These are phyloP conservation scores for Semnornis frantzii DNA, from an alignment of 2,113 vertebrate species.

Conservation along the genomic window DNA sequence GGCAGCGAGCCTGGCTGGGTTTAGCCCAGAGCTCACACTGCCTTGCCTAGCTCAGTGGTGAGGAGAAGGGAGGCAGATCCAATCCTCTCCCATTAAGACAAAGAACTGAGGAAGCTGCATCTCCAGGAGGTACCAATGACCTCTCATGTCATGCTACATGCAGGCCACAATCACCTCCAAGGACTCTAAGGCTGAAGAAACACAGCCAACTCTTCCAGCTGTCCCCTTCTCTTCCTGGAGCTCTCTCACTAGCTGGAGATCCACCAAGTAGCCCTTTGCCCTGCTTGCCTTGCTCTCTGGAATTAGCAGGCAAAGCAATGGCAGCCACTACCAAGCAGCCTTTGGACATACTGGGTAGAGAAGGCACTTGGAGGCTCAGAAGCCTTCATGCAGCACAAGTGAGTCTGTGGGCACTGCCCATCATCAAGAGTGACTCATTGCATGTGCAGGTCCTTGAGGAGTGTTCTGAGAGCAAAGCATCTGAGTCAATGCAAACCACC, in stretches of 20 bases:
- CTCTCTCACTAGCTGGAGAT: neutral
- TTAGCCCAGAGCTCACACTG: neutral
- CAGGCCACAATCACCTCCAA: neutral
- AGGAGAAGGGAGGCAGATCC: neutral
- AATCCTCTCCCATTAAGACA: neutral
- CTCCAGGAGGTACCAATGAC: neutral
- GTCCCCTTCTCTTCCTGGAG: neutral
- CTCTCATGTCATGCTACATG: neutral
- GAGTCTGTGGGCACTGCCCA: neutral
- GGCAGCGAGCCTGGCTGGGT: neutral
- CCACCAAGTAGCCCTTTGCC: neutral
- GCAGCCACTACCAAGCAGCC: neutral
- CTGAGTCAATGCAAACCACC: conserved; percentile 4
- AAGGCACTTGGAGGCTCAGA: neutral
- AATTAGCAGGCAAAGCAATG: neutral
- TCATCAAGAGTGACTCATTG: neutral
- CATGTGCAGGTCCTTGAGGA: conserved; percentile 2
- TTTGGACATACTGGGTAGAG: neutral
- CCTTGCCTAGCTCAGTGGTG: neutral
- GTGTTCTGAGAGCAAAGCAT: neutral
- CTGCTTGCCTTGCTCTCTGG: neutral
- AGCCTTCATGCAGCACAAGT: neutral
- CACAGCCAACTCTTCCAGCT: neutral
- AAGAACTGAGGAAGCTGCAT: neutral
- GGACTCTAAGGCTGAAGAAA: neutral